Evolutionary conservation across 2,113 vertebrate species (phyloP), one percentile per base, ranked within the genome.

Genomic region (Hystrix brachyura): DNA sequence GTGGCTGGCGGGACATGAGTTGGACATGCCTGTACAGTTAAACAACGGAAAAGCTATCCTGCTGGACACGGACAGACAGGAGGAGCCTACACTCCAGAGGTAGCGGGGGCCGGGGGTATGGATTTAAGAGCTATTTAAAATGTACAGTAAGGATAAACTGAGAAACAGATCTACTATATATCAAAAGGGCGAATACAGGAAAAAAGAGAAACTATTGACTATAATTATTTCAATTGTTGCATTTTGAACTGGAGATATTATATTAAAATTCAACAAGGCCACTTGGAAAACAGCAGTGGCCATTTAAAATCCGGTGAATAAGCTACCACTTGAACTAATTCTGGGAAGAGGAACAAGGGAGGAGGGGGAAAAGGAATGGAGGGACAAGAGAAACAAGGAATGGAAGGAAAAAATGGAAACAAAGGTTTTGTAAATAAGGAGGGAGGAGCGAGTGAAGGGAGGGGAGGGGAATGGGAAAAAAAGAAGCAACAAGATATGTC

Each of bases 91-190:
- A 18, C 64, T 86, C 81, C 18, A 27, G 21, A 64, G 29, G 10
- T 76, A 23, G 9, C 17, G 5, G 4, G 15, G 85, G n/a, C 5
- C 0, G 0, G 43, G 21, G 5, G 5, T 27, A 25, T 1, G 38
- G 1, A 17, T 59, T 65, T 72, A 65, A 94, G 27, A 84, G 7
- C 9, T 83, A 84, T 72, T 85, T n/a, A 34, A 84, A 13, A 48
- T 60, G 3, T 23, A 78, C 7, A 86, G 71, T 71, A 17, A 85
- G 71, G 64, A 32, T 53, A 76, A 71, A 85, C 21, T 46, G 71
- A 46, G 80, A 38, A 87, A 57, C 29, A 43, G 5, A 19, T 57
- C 6, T 65, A 0, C 4, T 87, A 0, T 62, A 53, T 51, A 46
- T 1, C 23, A 74, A 60, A 19, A 79, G 12, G 34, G 6, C 1